Evolutionary conservation across 2,113 vertebrate genomes (phyloP), one percentile per base, ranked within the genome.

Genomic region (Hepsetus odoe): DNA sequence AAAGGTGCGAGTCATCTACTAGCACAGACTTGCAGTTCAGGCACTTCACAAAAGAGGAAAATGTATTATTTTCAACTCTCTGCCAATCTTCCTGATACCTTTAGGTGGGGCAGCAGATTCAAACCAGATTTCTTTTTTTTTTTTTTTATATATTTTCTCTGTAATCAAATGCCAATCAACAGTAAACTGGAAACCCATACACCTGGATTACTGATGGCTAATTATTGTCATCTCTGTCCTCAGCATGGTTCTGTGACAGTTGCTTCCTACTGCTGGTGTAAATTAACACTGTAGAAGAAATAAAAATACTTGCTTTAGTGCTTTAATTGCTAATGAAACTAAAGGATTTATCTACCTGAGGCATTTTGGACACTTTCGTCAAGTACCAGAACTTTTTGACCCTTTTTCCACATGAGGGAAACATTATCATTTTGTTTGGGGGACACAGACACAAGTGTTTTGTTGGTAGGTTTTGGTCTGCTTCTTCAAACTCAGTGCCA

Each of bases 11-110:
- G 16, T 24, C 13, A 35, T 51, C 40, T 33, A 51, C 42, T 18
- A 32, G 38, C 28, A 58, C 30, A 77, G 53, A 69, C 26, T 35
- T 77, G 53, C 26, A 69, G 46, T 13, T 44, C 20, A 58, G 12
- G 32, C n/a, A 9, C 12, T 11, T 59, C 61, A 30, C 44, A 68
- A 38, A 16, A 13, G 26, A 46, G 30, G 32, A 1, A 38, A 55
- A 35, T 40, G 49, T 49, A 20, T 65, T n/a, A 74, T 74, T n/a
- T 74, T 62, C 12, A 55, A 2, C 20, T 38, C 5, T n/a, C 28
- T 62, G 16, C 30, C 20, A 16, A 62, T 33, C 28, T 22, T 20
- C 18, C 20, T 65, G 32, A 38, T 22, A 65, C 32, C 61, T 65
- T 38, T 38, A 65, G 33, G 61, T 33, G 22, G 61, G 13, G 20